phyloP scores from a whole-genome alignment of 2,888 invertebrate genomes.

The Drosophila borborema region DNA sequence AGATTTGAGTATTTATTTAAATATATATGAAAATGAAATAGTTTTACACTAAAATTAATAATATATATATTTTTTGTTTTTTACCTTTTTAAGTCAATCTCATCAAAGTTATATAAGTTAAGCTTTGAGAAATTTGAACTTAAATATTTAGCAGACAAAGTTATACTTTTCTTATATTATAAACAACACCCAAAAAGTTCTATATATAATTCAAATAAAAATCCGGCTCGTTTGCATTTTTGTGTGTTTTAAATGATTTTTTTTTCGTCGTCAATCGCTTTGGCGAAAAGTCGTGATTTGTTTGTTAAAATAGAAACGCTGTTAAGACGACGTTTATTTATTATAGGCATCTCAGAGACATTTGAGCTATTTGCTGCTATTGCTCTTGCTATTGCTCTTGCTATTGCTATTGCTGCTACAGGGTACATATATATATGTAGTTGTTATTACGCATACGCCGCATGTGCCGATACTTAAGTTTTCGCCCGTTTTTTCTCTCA shows the following conservation, averaged over 20 bases:
- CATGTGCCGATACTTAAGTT: slow-evolving; percentile 75
- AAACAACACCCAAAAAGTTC: background rate
- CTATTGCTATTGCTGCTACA: slow-evolving; percentile 13
- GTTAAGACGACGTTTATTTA: background rate
- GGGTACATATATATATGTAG: slow-evolving; percentile 35
- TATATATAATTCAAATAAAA: slow-evolving; percentile 2
- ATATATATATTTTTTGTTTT: no score
- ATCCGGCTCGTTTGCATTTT: background rate
- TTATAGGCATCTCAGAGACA: background rate
- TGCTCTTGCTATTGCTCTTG: no score
- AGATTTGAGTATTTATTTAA: no score
- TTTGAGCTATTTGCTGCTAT: background rate
- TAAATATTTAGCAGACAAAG: background rate
- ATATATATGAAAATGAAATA: no score
- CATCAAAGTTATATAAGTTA: background rate
- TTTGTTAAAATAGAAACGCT: slow-evolving; percentile 19
- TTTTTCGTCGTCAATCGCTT: background rate
- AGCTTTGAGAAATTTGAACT: background rate
- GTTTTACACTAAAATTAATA: no score
- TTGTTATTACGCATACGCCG: slow-evolving; percentile 66
- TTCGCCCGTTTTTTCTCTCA: slow-evolving; percentile 24
- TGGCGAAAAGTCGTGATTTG: slow-evolving; percentile 32
- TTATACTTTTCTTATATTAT: background rate
- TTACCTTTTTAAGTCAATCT: background rate
- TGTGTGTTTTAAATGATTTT: background rate